These are phyloP conservation scores for Holcopasites calliopsidis DNA, from an alignment of 1,140 invertebrate species.

Conservation along the genomic window DNA sequence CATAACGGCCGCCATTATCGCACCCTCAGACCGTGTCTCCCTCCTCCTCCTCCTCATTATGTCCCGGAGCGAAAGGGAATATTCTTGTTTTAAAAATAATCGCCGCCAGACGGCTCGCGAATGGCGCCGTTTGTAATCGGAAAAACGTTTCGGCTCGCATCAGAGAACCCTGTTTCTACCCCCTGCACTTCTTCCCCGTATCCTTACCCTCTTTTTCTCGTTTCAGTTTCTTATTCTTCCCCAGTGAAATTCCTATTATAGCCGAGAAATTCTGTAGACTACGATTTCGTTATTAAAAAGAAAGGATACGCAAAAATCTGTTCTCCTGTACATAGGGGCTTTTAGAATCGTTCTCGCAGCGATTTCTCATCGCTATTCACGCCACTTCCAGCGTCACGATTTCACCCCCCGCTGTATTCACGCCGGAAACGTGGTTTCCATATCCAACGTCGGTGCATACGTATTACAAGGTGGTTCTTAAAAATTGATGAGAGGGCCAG, in stretches of 20 bases:
- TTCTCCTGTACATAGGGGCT: no score
- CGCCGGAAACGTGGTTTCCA: conserved; percentile 74
- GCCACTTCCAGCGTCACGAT: conserved; percentile 44
- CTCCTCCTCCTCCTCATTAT: conserved; percentile 72
- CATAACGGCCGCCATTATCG: conserved; percentile 79
- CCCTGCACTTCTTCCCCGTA: conserved; percentile 21
- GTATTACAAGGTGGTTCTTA: conserved; percentile 72
- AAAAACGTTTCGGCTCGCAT: conserved; percentile 71
- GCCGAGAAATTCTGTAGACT: no score
- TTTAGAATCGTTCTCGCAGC: no score
- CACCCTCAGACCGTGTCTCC: conserved; percentile 64
- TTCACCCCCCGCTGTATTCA: conserved; percentile 38
- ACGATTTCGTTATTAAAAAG: no score
- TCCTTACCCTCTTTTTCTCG: neutral
- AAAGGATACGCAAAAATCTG: no score
- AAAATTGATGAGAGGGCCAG: conserved; percentile 78
- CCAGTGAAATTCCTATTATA: no score
- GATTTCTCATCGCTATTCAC: conserved; percentile 65
- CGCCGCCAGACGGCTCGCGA: conserved; percentile 63
- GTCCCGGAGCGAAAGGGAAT: conserved; percentile 71
- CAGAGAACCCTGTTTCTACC: conserved; percentile 60
- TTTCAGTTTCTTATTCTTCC: neutral
- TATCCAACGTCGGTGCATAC: conserved; percentile 67
- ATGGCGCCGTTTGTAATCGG: conserved; percentile 76
- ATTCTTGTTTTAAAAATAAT: conserved; percentile 77